Base-by-base conservation (phyloP, 2,113 vertebrate genomes). In the Gorsachius goisagi region DNA sequence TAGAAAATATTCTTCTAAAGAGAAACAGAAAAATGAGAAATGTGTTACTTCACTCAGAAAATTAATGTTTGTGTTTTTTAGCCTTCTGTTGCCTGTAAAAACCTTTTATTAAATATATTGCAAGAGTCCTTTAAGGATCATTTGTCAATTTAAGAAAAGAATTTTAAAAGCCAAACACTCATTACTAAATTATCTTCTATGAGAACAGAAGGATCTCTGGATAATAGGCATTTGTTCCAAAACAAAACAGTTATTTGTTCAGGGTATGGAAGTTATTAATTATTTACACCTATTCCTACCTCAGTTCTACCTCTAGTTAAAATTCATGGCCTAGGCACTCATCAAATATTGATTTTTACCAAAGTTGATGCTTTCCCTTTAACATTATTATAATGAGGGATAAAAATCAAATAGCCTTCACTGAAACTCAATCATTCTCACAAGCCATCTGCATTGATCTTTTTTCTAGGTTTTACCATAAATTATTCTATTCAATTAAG, bases 261-360 rank as follows among this genome's bases (percentile, higher is more conserved):
- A 62, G 63, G 83, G 88, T 94, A 97, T 97, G 90, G 44, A 77
- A 77, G 74, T 93, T 95, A 97, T 98, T 96, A 97, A 98, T 98
- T 97, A 98, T 97, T 96, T 98, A 98, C 85, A 96, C 45, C 76
- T 92, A 92, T 85, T 97, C 88, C 92, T 95, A 95, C 96, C 96
- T 97, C 97, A 90, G 77, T 94, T 89, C 97, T 97, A 97, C 97
- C 97, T 97, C 98, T 98, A 91, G 95, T 98, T 98, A 98, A 98
- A 97, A 99, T 98, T 98, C 98, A 98, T 96, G 97, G 98, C 97
- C 97, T 93, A 96, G 98, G 96, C 97, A 75, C 98, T 98, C 97
- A 97, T 99, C 98, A 99, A 99, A 99, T 99, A 99, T 99, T 98
- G 99, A 99, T 99, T 98, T 98, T 97, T 98, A 97, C 98, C 98